phyloP scores from a whole-genome alignment of 2,797 vertebrate genomes.

The Lacerta viridis region DNA sequence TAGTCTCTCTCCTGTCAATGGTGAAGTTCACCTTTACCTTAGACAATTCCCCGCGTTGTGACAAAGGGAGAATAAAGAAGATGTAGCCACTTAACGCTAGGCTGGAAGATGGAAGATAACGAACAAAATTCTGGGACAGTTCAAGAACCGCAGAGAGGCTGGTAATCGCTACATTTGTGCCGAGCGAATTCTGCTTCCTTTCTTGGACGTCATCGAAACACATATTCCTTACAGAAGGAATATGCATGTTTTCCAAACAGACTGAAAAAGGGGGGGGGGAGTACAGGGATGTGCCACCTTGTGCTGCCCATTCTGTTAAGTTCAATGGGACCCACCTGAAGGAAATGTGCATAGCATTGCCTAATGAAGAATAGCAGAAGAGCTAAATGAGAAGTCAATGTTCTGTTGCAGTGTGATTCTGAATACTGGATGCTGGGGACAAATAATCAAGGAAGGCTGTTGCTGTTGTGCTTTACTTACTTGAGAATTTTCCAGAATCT shows the following conservation, averaged over 20 bases:
- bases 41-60: conserved; percentile 30
- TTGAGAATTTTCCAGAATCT: background rate
- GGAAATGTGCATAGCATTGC: background rate
- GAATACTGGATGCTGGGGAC: no score
- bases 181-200: background rate
- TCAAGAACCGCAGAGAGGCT: background rate
- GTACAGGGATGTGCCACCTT: background rate
- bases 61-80: conserved; percentile 41
- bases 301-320: background rate
- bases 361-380: background rate
- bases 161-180: background rate
- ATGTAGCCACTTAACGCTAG: conserved; percentile 17
- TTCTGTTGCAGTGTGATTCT: background rate
- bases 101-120: conserved; percentile 4
- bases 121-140: background rate
- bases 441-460: background rate
- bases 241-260: background rate
- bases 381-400: background rate
- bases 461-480: background rate
- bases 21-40: conserved; percentile 41
- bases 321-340: no score
- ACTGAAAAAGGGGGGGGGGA: background rate
- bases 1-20: conserved; percentile 38
- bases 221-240: background rate
- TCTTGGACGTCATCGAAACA: background rate